Conservation (phyloP, 2,888 invertebrate genomes). For the Troglohyphantes excavatus region DNA sequence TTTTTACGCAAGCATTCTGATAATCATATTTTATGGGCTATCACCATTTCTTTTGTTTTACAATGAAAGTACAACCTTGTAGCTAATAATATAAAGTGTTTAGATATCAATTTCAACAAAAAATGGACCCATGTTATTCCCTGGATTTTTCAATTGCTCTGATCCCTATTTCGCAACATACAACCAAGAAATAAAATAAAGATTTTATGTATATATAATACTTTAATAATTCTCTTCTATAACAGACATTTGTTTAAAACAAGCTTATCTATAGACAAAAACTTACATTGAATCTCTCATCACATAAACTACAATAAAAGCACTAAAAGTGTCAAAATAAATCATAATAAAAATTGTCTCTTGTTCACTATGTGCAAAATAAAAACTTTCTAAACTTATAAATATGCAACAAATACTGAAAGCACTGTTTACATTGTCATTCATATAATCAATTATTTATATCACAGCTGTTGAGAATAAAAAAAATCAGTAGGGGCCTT, state of each 20-base stretch:
- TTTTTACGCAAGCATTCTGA: too few relatives aligned
- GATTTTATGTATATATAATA: constrained; percentile 42
- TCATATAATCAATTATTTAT: constrained; percentile 29
- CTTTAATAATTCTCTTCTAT: constrained; percentile 71
- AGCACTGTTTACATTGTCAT: constrained; percentile 71
- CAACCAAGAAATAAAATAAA: constrained; percentile 24
- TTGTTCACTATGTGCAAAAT: constrained; percentile 46
- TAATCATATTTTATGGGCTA: too few relatives aligned
- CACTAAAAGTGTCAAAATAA: constrained; percentile 70
- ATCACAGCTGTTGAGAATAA: constrained; percentile 67
- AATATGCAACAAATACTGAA: constrained; percentile 70
- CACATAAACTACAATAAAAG: constrained; percentile 75
- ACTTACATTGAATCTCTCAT: constrained; percentile 69
- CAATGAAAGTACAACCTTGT: too few relatives aligned
- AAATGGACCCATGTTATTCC: too few relatives aligned
- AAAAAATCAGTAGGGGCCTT: constrained; percentile 41
- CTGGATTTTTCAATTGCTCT: too few relatives aligned
- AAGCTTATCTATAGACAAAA: constrained; percentile 68
- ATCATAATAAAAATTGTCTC: constrained; percentile 39
- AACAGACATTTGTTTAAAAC: constrained; percentile 69
- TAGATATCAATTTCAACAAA: too few relatives aligned
- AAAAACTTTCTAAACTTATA: constrained; percentile 55
- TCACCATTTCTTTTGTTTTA: too few relatives aligned
- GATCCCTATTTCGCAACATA: too few relatives aligned
- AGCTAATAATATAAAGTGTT: too few relatives aligned